phyloP scores from a whole-genome alignment of 1,140 invertebrate genomes.

The Ceratosolen fusciceps region DNA sequence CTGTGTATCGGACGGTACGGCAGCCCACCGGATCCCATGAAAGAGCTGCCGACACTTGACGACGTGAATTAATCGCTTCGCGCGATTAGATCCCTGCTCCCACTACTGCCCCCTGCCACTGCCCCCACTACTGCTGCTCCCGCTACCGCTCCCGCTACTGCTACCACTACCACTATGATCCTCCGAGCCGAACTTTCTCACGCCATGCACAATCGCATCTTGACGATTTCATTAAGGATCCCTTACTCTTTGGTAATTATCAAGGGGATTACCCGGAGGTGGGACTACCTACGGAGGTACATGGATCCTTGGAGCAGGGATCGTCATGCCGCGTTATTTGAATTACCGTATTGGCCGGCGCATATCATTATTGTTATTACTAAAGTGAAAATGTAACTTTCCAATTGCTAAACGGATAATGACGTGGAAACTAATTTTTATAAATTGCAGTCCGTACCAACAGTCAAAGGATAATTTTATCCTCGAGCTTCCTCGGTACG shows the following conservation, averaged over 20 bases:
- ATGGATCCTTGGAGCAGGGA: no score
- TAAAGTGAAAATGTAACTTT: no score
- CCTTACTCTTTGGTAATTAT: not conserved
- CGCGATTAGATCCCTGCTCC: slow-evolving; percentile 39
- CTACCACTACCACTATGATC: no score
- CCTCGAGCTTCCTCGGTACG: not conserved
- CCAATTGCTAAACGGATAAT: not conserved
- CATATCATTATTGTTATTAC: no score
- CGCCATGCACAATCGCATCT: slow-evolving; percentile 11
- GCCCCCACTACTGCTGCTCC: no score
- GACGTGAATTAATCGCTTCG: slow-evolving; percentile 61
- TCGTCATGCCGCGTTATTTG: no score
- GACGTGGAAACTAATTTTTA: not conserved
- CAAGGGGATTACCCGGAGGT: no score
- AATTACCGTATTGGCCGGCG: no score
- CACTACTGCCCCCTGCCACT: no score
- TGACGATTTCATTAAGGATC: slow-evolving; percentile 34
- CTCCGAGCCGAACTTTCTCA: slow-evolving; percentile 39
- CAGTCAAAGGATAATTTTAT: not conserved
- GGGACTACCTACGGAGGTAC: no score
- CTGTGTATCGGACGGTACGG: slow-evolving; percentile 16
- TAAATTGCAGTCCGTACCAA: not conserved
- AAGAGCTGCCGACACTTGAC: slow-evolving; percentile 54
- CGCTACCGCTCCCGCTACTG: no score
- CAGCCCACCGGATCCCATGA: slow-evolving; percentile 52